These are phyloP conservation scores for Capreolus pygargus DNA, from an alignment of 2,113 vertebrate species.

Conservation along the genomic window DNA sequence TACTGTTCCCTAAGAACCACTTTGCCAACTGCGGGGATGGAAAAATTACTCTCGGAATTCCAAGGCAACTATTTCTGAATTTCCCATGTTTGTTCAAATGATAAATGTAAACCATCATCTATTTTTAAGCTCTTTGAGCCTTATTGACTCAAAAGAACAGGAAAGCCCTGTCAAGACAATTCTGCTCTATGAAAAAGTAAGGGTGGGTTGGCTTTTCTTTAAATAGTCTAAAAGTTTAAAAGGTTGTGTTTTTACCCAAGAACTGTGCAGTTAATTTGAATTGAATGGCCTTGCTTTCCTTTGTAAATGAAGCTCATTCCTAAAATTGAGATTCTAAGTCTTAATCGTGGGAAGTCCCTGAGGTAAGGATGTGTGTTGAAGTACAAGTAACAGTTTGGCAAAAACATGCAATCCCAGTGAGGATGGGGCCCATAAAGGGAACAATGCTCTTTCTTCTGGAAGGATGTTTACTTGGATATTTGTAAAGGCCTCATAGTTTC, in stretches of 20 bases:
- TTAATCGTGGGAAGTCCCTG: not conserved
- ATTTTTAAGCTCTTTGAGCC: conserved; percentile 61
- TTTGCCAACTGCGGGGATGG: conserved; percentile 1
- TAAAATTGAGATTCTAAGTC: not conserved
- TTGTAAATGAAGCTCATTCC: not conserved
- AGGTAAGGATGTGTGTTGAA: not conserved
- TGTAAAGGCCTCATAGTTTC: not conserved
- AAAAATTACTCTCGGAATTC: conserved; percentile 36
- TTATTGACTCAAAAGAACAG: conserved; percentile 47
- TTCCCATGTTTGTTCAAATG: conserved; percentile 66
- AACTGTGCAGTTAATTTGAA: not conserved
- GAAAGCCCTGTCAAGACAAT: conserved; percentile 57
- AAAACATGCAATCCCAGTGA: not conserved
- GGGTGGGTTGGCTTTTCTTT: conserved; percentile 57
- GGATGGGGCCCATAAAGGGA: not conserved
- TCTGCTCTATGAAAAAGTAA: conserved; percentile 40
- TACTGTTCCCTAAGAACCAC: not conserved
- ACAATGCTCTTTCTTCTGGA: not conserved
- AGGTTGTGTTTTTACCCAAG: not conserved
- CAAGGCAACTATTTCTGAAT: conserved; percentile 12
- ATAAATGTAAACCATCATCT: conserved; percentile 58
- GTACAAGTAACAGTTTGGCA: not conserved
- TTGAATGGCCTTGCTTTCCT: not conserved
- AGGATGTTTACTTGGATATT: not conserved
- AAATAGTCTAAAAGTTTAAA: conserved; percentile 39